Evolutionary conservation across 2,888 invertebrate genomes (phyloP), one percentile per base, ranked within the genome.

Genomic region (Spatulosminthurus flaviceps): DNA sequence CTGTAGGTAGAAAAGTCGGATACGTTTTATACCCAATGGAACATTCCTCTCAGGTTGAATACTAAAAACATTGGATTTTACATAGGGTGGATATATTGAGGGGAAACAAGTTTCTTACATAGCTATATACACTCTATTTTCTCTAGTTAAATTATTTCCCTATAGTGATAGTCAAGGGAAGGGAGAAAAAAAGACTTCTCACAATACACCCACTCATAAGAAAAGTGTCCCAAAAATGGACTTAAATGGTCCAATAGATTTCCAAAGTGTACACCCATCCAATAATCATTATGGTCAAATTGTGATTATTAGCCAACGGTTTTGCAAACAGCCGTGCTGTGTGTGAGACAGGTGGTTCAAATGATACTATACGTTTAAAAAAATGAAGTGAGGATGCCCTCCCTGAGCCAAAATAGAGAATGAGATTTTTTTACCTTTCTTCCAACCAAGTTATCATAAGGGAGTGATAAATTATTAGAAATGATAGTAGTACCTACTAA

Each of bases 241-340:
- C n/a, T 24, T 70, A 70, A 61, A 74, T 64, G 34, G 74, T 60
- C 74, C 51, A 74, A 74, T 34, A 61, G 75, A 42, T 75, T 75
- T 22, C 75, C 75, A 75, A 66, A 34, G 29, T 43, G 51, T 66
- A 75, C 43, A 67, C 67, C 43, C 76, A 51, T 76, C 51, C 24
- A 76, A 67, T 76, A 67, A 76, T 76, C 42, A 67, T 75, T 73
- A 75, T 76, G 76, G 76, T n/a, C 76, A 76, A 76, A 67, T 76
- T 67, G 28, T 76, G 76, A 76, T 69, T 76, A 76, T 67, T 69
- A 75, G 16, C 51, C n/a, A n/a, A 51, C 26, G 64, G 22, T 75
- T n/a, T 64, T 64, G 75, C 75, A 66, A 75, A 64, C 51, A 34
- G 9, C 4, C 5, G n/a, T n/a, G n/a, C n/a, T n/a, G n/a, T n/a